Percentiles rank a stretch among this genome's conserved stretches.
phyloP scores from a whole-genome alignment of 1,140 invertebrate genomes.

The Zaprionus africanus region DNA sequence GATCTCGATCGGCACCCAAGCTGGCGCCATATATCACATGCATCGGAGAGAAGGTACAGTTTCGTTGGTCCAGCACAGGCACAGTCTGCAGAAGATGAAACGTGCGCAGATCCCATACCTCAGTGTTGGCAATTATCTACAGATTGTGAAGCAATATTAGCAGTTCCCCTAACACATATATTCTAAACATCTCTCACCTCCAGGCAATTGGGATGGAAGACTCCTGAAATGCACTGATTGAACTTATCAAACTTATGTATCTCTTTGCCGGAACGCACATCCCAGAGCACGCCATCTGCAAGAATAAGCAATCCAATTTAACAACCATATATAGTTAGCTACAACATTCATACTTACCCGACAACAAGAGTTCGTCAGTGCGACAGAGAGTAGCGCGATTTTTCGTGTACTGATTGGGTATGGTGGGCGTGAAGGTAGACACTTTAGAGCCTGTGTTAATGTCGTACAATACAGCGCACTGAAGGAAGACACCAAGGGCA shows the following conservation, averaged over 20 bases:
- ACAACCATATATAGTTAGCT: background rate
- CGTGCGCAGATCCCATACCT: constrained; percentile 98
- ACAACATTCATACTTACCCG: constrained; percentile 84
- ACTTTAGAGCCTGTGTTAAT: constrained; percentile 92
- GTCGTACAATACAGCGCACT: constrained; percentile 93
- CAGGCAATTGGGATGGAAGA: constrained; percentile 98
- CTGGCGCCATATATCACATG: constrained; percentile 87
- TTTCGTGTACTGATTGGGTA: constrained; percentile 96
- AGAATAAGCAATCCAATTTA: background rate
- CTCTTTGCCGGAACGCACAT: constrained; percentile 93
- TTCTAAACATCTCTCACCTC: constrained; percentile 88
- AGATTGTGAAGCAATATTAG: background rate
- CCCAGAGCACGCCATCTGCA: constrained; percentile 97
- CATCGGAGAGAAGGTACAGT: constrained; percentile 89
- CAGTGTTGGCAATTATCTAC: constrained; percentile 92
- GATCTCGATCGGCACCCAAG: constrained; percentile 85
- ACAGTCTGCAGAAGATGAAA: constrained; percentile 97
- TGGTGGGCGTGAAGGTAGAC: constrained; percentile 90
- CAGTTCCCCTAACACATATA: background rate
- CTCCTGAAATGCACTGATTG: constrained; percentile 96
- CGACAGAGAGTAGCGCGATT: constrained; percentile 98
- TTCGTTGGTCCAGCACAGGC: constrained; percentile 94
- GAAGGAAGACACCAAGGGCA: constrained; percentile 48
- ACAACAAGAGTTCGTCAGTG: constrained; percentile 96
- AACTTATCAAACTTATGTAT: constrained; percentile 99